These are phyloP conservation scores for Peromyscus eremicus DNA, from an alignment of 2,797 vertebrate genomes.

Conservation along the genomic window DNA sequence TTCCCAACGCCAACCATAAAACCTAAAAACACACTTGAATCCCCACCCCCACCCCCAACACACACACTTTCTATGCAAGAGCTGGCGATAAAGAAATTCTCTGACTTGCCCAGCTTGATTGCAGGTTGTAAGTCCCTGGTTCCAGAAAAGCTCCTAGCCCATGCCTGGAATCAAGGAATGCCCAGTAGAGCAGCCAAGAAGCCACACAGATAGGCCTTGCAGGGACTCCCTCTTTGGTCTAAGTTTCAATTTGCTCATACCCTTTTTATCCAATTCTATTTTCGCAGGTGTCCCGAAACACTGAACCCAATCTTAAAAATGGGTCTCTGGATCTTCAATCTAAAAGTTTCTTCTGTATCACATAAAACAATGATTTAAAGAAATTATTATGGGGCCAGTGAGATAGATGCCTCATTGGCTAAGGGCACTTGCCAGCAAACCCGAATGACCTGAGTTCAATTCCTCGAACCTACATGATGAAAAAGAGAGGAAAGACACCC, in stretches of 20 bases:
- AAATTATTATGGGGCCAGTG: background rate
- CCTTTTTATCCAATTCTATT: background rate
- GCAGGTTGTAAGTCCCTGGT: background rate
- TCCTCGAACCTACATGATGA: background rate
- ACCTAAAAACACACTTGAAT: background rate
- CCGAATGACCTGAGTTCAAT: background rate
- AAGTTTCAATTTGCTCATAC: background rate
- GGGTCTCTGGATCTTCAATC: background rate
- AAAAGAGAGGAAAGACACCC: background rate
- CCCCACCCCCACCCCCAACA: background rate
- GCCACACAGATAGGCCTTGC: background rate
- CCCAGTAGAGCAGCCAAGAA: background rate
- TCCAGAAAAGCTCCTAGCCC: background rate
- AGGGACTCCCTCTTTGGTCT: background rate
- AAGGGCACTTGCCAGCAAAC: background rate
- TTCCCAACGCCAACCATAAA: background rate
- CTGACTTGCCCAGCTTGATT: background rate
- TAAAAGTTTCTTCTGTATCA: background rate
- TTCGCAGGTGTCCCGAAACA: background rate
- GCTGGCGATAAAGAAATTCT: background rate
- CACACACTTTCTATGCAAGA: background rate
- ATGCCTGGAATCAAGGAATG: background rate
- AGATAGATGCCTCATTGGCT: background rate
- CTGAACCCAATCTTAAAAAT: background rate
- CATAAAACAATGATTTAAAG: background rate